Evolutionary conservation across 2,888 invertebrate species (phyloP).

Genomic region (Rapana venosa): DNA sequence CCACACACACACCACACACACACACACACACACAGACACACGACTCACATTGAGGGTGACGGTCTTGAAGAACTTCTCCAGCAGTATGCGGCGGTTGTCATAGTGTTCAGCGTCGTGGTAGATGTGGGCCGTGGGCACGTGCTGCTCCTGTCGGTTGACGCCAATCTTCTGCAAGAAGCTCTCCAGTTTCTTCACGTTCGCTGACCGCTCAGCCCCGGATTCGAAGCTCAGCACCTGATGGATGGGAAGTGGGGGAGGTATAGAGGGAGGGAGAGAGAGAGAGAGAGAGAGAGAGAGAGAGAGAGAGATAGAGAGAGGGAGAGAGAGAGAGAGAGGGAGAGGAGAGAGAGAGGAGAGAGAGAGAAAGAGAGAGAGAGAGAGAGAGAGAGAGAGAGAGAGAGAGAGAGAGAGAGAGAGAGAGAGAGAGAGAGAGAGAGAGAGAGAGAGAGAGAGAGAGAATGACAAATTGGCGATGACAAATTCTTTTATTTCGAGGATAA

Average conservation of each 20-base stretch:
- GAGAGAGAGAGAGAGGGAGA: too few relatives aligned
- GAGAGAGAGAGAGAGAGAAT: too few relatives aligned
- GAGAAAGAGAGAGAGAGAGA: too few relatives aligned
- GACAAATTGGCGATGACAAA: too few relatives aligned
- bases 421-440: too few relatives aligned
- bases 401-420: not conserved
- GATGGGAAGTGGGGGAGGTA: not conserved
- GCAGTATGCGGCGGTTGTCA: constrained; percentile 67
- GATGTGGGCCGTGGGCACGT: constrained; percentile 59
- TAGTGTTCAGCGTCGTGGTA: constrained; percentile 65
- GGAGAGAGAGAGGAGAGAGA: too few relatives aligned
- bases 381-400: not conserved
- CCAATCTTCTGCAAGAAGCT: constrained; percentile 54
- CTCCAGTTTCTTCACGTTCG: constrained; percentile 57
- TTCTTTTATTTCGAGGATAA: too few relatives aligned
- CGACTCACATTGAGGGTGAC: constrained; percentile 59
- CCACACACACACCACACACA: not conserved
- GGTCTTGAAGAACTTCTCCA: constrained; percentile 73
- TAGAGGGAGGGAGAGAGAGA: not conserved
- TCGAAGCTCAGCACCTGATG: constrained; percentile 66
- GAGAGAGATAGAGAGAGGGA: not conserved
- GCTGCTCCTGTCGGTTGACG: constrained; percentile 49
- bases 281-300: not conserved
- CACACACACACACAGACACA: not conserved
- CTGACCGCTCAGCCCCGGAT: constrained; percentile 54